Percentiles rank a stretch among this genome's conserved stretches.
phyloP scores from a whole-genome alignment of 2,113 vertebrate species.

The Mormyrus iriodes region DNA sequence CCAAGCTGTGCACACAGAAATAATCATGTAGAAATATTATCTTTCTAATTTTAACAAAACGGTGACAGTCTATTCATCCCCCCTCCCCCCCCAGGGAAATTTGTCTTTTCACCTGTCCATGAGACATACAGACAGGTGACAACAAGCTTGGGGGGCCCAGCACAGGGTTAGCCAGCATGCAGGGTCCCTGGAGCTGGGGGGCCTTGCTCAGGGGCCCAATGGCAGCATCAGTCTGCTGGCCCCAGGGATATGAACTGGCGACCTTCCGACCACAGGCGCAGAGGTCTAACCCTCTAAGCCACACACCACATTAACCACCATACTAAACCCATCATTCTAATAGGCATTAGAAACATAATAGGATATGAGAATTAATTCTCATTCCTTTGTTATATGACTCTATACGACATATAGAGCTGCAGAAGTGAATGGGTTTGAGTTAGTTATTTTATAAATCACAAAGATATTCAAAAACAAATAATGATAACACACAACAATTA shows the following conservation, averaged over 20 bases:
- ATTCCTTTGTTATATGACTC: not conserved
- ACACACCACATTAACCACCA: not conserved
- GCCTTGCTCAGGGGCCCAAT: not conserved
- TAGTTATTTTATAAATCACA: not conserved
- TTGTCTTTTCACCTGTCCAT: not conserved
- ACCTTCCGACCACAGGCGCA: not conserved
- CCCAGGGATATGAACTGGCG: not conserved
- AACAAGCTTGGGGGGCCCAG: not conserved
- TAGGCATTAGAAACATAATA: not conserved
- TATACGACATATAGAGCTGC: not conserved
- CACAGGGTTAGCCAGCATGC: not conserved
- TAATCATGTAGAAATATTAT: not conserved
- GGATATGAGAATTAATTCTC: not conserved
- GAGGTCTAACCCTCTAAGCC: not conserved
- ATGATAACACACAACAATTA: not conserved
- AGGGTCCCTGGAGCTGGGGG: not conserved
- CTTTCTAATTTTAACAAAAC: not conserved
- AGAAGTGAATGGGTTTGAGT: not conserved
- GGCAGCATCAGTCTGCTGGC: not conserved
- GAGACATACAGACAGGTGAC: not conserved
- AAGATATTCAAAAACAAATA: not conserved
- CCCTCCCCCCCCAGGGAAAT: not conserved
- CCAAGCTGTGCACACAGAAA: not conserved
- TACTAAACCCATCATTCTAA: not conserved
- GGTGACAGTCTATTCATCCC: not conserved